A percentile compares a stretch with the other conserved stretches of the same genome.
These are phyloP conservation scores for Ptilonorhynchus violaceus DNA, from an alignment of 2,113 vertebrate species.

Conservation along the genomic window DNA sequence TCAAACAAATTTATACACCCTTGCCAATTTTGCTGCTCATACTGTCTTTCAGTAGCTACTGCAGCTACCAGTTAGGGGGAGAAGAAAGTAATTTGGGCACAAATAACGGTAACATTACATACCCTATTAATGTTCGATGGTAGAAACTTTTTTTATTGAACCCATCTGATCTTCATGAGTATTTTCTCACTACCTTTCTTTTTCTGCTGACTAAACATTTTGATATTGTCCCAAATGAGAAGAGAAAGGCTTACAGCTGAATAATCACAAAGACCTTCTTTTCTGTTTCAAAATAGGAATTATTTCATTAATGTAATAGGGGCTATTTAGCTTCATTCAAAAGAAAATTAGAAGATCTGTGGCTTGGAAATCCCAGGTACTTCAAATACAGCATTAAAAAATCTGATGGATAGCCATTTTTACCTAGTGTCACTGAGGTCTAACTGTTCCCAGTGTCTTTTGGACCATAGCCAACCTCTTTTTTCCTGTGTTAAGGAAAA, in stretches of 20 bases:
- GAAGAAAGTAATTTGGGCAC: conserved; percentile 23
- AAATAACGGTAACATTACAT: conserved; percentile 23
- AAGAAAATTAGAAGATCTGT: conserved; percentile 8
- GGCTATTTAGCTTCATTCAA: not conserved
- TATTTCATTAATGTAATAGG: not conserved
- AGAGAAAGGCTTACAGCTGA: conserved; percentile 37
- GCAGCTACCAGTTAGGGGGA: not conserved
- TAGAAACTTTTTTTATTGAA: conserved; percentile 9
- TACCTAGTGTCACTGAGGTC: not conserved
- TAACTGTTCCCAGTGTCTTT: not conserved
- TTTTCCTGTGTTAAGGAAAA: not conserved
- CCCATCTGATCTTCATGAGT: not conserved
- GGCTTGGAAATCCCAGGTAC: not conserved
- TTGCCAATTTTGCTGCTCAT: not conserved
- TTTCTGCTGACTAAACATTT: conserved; percentile 37
- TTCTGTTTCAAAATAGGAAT: conserved; percentile 33
- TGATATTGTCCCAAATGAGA: conserved; percentile 26
- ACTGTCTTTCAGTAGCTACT: not conserved
- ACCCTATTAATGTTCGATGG: not conserved
- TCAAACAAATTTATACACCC: not conserved
- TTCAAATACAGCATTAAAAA: conserved; percentile 3
- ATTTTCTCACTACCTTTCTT: conserved; percentile 31
- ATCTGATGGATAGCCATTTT: not conserved
- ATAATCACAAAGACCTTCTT: conserved; percentile 31
- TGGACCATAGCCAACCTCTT: not conserved